Evolutionary conservation across 1,140 invertebrate genomes (phyloP).

Genomic region (Ceratina australensis): DNA sequence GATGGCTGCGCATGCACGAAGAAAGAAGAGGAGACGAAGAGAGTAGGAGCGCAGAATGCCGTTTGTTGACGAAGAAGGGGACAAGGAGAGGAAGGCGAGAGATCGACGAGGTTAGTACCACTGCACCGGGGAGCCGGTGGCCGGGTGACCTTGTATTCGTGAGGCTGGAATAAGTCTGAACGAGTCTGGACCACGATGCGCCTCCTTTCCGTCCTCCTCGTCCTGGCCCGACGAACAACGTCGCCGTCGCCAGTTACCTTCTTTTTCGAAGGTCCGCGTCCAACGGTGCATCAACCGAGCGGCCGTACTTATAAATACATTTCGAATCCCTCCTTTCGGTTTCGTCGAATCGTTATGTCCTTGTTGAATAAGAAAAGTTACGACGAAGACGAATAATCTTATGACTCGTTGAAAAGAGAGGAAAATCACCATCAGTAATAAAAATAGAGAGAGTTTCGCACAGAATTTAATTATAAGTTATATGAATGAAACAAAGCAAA

Average conservation of each 20-base stretch:
- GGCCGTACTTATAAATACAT: slow-evolving; percentile 72
- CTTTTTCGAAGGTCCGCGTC: slow-evolving; percentile 67
- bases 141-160: slow-evolving; percentile 77
- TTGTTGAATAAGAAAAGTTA: neutral
- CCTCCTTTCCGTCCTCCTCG: slow-evolving; percentile 44
- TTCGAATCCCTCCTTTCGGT: slow-evolving; percentile 49
- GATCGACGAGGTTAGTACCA: slow-evolving; percentile 69
- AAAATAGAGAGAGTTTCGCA: no score
- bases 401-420: no score
- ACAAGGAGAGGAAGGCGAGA: slow-evolving; percentile 25
- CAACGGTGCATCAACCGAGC: slow-evolving; percentile 57
- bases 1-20: slow-evolving; percentile 11
- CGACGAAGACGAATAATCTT: neutral
- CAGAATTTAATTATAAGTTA: no score
- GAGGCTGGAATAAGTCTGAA: slow-evolving; percentile 69
- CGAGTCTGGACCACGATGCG: slow-evolving; percentile 61
- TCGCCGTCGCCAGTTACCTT: slow-evolving; percentile 40
- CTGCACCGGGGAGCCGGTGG: slow-evolving; percentile 70
- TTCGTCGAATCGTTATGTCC: neutral
- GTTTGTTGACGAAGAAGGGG: slow-evolving; percentile 43
- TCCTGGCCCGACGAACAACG: slow-evolving; percentile 36
- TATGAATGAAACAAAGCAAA: no score
- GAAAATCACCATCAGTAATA: no score
- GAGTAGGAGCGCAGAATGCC: slow-evolving; percentile 16
- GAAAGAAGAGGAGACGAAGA: neutral